Evolutionary conservation across 2,888 invertebrate species (phyloP).

Genomic region (Acronicta alni): DNA sequence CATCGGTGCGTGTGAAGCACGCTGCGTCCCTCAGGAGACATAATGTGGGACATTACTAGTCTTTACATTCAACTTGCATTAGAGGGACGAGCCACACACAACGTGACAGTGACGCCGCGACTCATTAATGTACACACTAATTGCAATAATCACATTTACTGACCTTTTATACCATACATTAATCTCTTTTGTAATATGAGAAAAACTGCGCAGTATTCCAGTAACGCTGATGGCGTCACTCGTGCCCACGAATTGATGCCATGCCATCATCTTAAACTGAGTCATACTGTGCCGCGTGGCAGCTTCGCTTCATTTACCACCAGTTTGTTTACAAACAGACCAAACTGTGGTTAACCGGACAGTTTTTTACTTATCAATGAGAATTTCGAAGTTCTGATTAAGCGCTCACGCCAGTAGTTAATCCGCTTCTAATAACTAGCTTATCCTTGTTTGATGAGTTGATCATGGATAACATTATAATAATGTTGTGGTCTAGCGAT

Average conservation of each 20-base stretch:
- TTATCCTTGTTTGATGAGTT: constrained; percentile 30
- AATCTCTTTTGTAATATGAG: constrained; percentile 42
- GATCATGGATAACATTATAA: constrained; percentile 10
- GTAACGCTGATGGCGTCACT: constrained; percentile 59
- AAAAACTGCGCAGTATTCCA: constrained; percentile 62
- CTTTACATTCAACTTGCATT: constrained; percentile 81
- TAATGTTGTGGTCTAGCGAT: constrained; percentile 16
- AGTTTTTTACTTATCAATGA: constrained; percentile 26
- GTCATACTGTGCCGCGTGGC: constrained; percentile 63
- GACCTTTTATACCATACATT: constrained; percentile 50
- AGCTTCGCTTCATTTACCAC: constrained; percentile 57
- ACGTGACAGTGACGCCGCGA: constrained; percentile 65
- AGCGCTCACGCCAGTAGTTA: constrained; percentile 12
- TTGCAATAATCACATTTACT: constrained; percentile 54
- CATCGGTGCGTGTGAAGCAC: constrained; percentile 25
- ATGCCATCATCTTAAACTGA: constrained; percentile 77
- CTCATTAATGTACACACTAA: constrained; percentile 62
- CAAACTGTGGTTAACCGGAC: constrained; percentile 16
- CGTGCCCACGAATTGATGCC: constrained; percentile 67
- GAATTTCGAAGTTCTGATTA: constrained; percentile 32
- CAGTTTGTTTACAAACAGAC: constrained; percentile 77
- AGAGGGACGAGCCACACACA: constrained; percentile 62
- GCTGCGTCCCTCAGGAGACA: constrained; percentile 68
- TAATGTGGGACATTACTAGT: constrained; percentile 76
- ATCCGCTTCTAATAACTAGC: constrained; percentile 30